These are phyloP conservation scores for Argynnis bischoffii DNA, from an alignment of 2,888 invertebrate species.

Conservation along the genomic window DNA sequence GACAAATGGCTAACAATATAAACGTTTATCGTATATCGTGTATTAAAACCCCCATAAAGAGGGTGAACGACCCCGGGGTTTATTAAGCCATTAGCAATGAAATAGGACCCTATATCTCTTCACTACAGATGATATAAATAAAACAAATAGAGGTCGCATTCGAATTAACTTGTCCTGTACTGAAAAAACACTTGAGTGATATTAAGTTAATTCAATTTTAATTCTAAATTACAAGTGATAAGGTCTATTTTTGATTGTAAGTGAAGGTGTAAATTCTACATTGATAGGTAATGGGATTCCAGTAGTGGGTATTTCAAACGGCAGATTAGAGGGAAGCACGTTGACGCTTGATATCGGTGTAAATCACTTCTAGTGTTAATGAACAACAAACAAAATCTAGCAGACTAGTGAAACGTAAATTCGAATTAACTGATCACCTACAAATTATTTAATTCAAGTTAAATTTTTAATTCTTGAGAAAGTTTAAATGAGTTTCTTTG, in stretches of 20 bases:
- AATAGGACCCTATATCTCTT: constrained; percentile 63
- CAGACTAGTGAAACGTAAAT: constrained; percentile 3
- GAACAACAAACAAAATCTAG: constrained; percentile 25
- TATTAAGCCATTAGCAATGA: constrained; percentile 71
- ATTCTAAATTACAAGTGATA: constrained; percentile 10
- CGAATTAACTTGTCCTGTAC: constrained; percentile 38
- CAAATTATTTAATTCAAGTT: no score
- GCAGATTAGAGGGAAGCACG: constrained; percentile 24
- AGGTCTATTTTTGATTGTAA: constrained; percentile 11
- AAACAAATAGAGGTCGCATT: constrained; percentile 59
- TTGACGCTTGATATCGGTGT: constrained; percentile 25
- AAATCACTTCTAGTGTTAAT: constrained; percentile 36
- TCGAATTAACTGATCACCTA: no score
- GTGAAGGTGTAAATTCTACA: constrained; percentile 17
- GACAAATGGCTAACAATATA: constrained; percentile 37
- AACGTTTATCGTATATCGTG: constrained; percentile 36
- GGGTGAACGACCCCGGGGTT: constrained; percentile 54
- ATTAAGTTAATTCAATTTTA: constrained; percentile 14
- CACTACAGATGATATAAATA: constrained; percentile 58
- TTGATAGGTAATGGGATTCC: constrained; percentile 33
- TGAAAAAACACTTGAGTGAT: constrained; percentile 21
- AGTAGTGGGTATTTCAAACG: constrained; percentile 32
- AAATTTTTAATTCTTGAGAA: no score
- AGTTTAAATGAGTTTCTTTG: no score
- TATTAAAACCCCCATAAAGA: constrained; percentile 40